A percentile compares a stretch with the other conserved stretches of the same genome.
Conservation (phyloP, 2,888 invertebrate genomes). For the Molorchus minor region DNA sequence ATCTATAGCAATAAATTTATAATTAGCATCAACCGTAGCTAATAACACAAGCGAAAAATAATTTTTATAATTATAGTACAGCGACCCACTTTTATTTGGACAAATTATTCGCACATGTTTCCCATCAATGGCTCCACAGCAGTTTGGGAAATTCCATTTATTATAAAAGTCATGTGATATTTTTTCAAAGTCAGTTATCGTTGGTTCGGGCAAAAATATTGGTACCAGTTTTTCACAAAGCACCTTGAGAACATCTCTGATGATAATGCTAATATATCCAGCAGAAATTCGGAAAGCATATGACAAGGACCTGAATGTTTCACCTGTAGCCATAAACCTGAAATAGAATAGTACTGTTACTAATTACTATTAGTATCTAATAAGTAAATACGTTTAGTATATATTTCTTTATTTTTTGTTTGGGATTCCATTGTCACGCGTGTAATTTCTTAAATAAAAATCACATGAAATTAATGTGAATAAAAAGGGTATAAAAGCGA, state of each 20-base stretch:
- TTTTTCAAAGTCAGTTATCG: neutral
- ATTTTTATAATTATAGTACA: slow-evolving; percentile 39
- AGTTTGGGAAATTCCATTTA: neutral
- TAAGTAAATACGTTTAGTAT: too few species aligned
- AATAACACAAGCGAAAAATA: slow-evolving; percentile 42
- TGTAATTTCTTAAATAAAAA: too few species aligned
- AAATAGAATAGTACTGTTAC: too few species aligned
- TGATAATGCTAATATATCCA: neutral
- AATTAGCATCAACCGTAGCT: slow-evolving; percentile 39
- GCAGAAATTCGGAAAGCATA: too few species aligned
- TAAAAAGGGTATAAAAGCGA: too few species aligned
- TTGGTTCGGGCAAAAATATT: neutral
- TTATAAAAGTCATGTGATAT: neutral
- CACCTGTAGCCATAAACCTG: too few species aligned
- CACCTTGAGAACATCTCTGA: neutral
- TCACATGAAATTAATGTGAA: too few species aligned
- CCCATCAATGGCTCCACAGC: neutral
- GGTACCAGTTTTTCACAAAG: neutral
- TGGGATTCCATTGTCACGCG: too few species aligned
- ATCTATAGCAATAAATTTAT: slow-evolving; percentile 42
- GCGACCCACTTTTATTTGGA: slow-evolving; percentile 2
- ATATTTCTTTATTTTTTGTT: too few species aligned
- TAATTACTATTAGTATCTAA: too few species aligned
- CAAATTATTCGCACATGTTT: neutral
- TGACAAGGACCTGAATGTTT: too few species aligned